phyloP scores from a whole-genome alignment of 2,113 vertebrate genomes.

The Chaenogobius annularis region DNA sequence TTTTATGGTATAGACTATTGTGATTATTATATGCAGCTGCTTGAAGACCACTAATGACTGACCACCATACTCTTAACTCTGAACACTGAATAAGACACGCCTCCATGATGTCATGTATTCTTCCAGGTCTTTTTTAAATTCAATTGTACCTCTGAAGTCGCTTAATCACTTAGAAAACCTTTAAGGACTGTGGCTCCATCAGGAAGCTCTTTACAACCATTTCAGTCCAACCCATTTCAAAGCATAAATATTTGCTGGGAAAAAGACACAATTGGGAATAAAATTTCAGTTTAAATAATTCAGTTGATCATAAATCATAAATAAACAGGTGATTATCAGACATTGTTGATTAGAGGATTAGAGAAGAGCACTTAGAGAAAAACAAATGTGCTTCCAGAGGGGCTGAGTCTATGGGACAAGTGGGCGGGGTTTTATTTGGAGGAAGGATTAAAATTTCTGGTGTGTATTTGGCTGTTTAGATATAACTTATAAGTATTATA shows the following conservation, averaged over 20 bases:
- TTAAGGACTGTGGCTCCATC: conserved; percentile 34
- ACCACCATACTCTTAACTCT: conserved; percentile 34
- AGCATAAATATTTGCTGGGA: conserved; percentile 14
- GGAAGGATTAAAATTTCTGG: conserved; percentile 28
- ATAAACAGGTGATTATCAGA: conserved; percentile 19
- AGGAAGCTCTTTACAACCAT: conserved; percentile 30
- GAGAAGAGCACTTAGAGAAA: conserved; percentile 53
- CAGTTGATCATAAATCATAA: conserved; percentile 22
- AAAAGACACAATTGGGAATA: not conserved
- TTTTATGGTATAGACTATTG: conserved; percentile 19
- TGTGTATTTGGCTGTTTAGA: conserved; percentile 1
- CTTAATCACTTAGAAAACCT: conserved; percentile 57
- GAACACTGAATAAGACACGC: conserved; percentile 39
- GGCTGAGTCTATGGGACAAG: conserved; percentile 2
- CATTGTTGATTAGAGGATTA: conserved; percentile 53
- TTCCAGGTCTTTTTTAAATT: conserved; percentile 63
- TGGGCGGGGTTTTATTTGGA: conserved; percentile 26
- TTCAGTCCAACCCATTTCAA: not conserved
- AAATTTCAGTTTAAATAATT: conserved; percentile 26
- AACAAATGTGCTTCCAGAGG: conserved; percentile 58
- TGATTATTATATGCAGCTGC: conserved; percentile 45
- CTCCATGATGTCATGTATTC: conserved; percentile 39
- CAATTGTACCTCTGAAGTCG: conserved; percentile 54
- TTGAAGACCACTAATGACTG: conserved; percentile 40
- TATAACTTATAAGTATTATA: not conserved